Conservation (phyloP, 2,888 invertebrate species). For the Rotaria macrura region DNA sequence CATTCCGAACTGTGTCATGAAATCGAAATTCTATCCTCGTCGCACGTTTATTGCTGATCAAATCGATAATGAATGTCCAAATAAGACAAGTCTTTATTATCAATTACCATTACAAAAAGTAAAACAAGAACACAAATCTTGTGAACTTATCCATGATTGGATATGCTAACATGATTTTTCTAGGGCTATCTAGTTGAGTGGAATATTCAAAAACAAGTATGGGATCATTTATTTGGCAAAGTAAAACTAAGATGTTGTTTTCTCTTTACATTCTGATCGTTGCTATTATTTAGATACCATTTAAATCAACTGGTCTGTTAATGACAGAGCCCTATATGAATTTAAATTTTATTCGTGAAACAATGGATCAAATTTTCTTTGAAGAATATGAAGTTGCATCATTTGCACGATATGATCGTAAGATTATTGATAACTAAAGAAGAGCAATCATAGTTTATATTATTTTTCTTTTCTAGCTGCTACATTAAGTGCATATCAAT, state of each 20-base stretch:
- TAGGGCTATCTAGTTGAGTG: slow-evolving; percentile 83
- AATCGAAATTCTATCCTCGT: slow-evolving; percentile 87
- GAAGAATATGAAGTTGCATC: slow-evolving; percentile 87
- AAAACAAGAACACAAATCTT: slow-evolving; percentile 34
- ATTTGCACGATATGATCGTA: slow-evolving; percentile 64
- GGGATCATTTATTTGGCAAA: slow-evolving; percentile 84
- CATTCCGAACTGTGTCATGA: slow-evolving; percentile 88
- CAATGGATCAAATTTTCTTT: slow-evolving; percentile 85
- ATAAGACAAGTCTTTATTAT: slow-evolving; percentile 84
- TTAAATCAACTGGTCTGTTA: slow-evolving; percentile 56
- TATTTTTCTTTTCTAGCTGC: slow-evolving; percentile 54
- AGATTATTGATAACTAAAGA: slow-evolving; percentile 58
- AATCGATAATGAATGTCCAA: slow-evolving; percentile 79
- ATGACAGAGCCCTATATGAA: slow-evolving; percentile 88
- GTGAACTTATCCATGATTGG: neutral
- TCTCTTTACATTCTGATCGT: too few relatives aligned
- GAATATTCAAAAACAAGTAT: slow-evolving; percentile 83
- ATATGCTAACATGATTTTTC: slow-evolving; percentile 34
- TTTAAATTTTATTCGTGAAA: slow-evolving; percentile 80
- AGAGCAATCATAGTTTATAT: slow-evolving; percentile 50
- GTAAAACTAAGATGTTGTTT: slow-evolving; percentile 64
- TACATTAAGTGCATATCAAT: slow-evolving; percentile 66
- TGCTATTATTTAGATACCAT: slow-evolving; percentile 57
- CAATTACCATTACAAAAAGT: slow-evolving; percentile 79
- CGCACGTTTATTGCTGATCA: slow-evolving; percentile 84